phyloP scores from a whole-genome alignment of 2,113 vertebrate genomes.

The Limanda limanda region DNA sequence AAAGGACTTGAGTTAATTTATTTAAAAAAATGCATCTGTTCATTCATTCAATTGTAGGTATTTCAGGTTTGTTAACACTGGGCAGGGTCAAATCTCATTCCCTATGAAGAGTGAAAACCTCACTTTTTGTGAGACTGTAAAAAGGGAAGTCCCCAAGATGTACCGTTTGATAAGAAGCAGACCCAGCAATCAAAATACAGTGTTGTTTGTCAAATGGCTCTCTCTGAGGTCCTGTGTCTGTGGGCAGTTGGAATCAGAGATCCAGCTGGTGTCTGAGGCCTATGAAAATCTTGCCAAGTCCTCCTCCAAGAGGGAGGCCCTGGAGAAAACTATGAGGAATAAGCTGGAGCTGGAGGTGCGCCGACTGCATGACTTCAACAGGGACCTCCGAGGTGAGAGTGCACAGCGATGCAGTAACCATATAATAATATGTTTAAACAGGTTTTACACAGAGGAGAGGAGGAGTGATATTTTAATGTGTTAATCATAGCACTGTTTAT shows the following conservation, averaged over 20 bases:
- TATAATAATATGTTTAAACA: not conserved
- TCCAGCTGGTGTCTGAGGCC: conserved; percentile 95
- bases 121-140: no score
- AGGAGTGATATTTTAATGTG: no score
- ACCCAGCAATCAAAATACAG: not conserved
- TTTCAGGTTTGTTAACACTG: no score
- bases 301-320: conserved; percentile 92
- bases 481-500: no score
- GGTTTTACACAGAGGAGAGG: no score
- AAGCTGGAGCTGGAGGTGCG: conserved; percentile 97
- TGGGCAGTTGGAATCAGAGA: conserved; percentile 94
- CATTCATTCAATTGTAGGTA: no score
- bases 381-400: conserved; percentile 93
- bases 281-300: conserved; percentile 98
- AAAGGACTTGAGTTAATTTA: not conserved
- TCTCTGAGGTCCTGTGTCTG: not conserved
- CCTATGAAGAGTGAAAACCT: not conserved
- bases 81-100: no score
- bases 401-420: not conserved
- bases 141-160: no score
- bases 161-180: not conserved
- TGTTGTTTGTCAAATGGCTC: not conserved
- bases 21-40: no score
- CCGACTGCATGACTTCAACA: conserved; percentile 97
- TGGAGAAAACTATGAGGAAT: conserved; percentile 99